phyloP scores from a whole-genome alignment of 2,797 vertebrate genomes.

The Spatula versicolor region DNA sequence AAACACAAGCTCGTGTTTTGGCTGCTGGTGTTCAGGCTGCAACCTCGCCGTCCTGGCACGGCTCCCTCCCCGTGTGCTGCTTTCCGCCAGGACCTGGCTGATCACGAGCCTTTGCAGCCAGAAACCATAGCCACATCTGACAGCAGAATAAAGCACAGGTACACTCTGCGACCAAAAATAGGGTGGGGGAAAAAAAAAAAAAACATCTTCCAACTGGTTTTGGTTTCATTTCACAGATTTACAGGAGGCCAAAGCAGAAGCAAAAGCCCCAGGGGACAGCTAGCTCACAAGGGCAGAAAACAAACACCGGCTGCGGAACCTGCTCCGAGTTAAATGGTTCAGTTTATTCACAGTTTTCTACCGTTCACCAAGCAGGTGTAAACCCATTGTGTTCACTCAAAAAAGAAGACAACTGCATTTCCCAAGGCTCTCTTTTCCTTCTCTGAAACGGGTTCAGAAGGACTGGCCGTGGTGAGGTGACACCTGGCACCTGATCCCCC shows the following conservation, averaged over 20 bases:
- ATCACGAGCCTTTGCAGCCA: neutral
- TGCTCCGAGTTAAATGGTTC: neutral
- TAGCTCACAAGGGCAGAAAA: neutral
- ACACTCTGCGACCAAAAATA: neutral
- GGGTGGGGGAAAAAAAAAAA: neutral
- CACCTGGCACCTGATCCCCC: accelerated
- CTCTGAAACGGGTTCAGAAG: neutral
- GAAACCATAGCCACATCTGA: accelerated
- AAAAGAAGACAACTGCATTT: neutral
- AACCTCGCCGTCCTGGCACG: accelerated
- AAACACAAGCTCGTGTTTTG: accelerated
- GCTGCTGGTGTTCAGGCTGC: neutral
- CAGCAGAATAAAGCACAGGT: neutral
- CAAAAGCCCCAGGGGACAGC: neutral
- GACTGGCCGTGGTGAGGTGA: neutral
- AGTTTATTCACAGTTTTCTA: constrained; percentile 8
- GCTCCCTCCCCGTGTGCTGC: neutral
- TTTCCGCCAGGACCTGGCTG: neutral
- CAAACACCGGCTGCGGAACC: neutral
- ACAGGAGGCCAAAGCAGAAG: neutral
- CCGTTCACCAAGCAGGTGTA: neutral
- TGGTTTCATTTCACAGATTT: neutral
- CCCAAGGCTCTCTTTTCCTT: neutral
- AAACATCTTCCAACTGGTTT: neutral
- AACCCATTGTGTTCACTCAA: neutral